Evolutionary conservation across 2,888 invertebrate genomes (phyloP), one percentile per base, ranked within the genome.

Genomic region (Pseudanteris insignis): DNA sequence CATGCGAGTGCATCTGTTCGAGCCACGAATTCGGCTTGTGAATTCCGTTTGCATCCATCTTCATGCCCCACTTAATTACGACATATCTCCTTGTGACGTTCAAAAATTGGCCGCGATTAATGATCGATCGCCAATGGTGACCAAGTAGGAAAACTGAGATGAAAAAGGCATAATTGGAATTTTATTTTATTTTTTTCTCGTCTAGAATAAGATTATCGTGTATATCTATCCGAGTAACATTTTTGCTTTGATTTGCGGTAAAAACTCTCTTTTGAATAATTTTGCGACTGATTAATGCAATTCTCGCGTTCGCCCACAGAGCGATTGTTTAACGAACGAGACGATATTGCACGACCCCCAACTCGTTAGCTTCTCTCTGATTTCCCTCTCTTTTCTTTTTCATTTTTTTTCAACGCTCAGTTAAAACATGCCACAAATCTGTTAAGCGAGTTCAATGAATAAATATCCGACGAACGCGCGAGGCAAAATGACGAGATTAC

Each of bases 261-360:
- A 34, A 13, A 46, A 46, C 26, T 46, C 26, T 32, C 32, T 37
- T 34, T n/a, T n/a, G 37, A 36, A 47, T 47, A 30, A 32, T 36
- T 38, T 50, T 40, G 40, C 40, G 2, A 18, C 38, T 33, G 40
- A 50, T 40, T 30, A 50, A 48, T 48, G 48, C 32, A 38, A 32
- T 38, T 38, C 32, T 15, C 32, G 15, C 25, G 32, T 38, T 25
- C 48, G 38, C 48, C 48, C 32, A 48, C 48, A 18, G 11, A 1
- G 25, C 30, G 30, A 30, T 50, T 40, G 40, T 50, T 50, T 40
- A 40, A 40, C 40, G 50, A 40, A 40, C 40, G 21, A 25, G 33
- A 33, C 37, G 50, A 40, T 50, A 29, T 50, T 40, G 33, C 13
- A n/a, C 10, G 2, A 6, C 13, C 13, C 21, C 21, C 21, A 7